phyloP scores from a whole-genome alignment of 2,797 vertebrate genomes.

The Galago senegalensis region DNA sequence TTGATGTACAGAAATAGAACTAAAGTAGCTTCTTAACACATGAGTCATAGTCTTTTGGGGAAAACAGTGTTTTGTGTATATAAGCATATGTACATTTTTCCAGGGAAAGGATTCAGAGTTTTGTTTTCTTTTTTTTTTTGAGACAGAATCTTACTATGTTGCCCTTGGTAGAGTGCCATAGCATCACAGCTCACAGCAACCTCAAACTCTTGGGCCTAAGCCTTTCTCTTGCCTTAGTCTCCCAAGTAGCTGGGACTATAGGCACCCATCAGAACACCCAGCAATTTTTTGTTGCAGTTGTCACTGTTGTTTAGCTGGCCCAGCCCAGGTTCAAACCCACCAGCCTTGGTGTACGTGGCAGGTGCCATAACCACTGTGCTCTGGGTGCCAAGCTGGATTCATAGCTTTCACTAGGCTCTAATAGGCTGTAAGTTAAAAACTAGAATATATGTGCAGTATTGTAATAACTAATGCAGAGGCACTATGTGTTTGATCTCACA shows the following conservation, averaged over 20 bases:
- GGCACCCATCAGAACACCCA: too few relatives aligned
- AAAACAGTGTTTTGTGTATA: background rate
- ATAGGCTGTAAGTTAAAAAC: background rate
- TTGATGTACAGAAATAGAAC: background rate
- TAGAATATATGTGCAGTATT: background rate
- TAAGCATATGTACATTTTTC: background rate
- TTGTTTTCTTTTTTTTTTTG: background rate
- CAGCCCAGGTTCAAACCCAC: too few relatives aligned
- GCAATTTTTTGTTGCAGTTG: too few relatives aligned
- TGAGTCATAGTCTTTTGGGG: background rate
- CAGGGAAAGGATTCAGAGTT: background rate
- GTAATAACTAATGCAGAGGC: background rate
- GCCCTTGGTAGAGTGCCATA: too few relatives aligned
- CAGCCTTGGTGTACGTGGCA: too few relatives aligned
- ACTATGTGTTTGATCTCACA: background rate
- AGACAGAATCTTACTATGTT: too few relatives aligned
- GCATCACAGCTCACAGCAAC: too few relatives aligned
- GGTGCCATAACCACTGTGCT: too few relatives aligned
- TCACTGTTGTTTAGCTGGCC: too few relatives aligned
- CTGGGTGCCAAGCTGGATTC: background rate
- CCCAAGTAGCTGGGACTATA: too few relatives aligned
- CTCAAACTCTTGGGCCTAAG: too few relatives aligned
- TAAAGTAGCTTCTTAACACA: background rate
- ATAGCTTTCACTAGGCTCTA: background rate
- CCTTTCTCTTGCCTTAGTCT: too few relatives aligned